Percentiles rank a stretch among this genome's conserved stretches.
These are phyloP conservation scores for Rhadina sibilatrix DNA, from an alignment of 2,113 vertebrate species.

Conservation along the genomic window DNA sequence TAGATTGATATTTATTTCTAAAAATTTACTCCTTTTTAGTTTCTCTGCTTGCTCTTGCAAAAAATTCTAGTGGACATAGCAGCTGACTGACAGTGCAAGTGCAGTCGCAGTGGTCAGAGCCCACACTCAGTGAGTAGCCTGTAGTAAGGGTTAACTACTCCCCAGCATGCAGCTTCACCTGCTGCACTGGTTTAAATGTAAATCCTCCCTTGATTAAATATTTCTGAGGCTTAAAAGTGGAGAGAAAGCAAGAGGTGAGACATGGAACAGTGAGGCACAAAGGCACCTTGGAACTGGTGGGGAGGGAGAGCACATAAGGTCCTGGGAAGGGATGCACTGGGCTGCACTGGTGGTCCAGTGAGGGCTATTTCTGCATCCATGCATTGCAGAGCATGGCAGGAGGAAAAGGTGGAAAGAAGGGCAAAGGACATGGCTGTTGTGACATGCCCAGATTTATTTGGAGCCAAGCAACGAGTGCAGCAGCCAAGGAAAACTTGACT, in stretches of 20 bases:
- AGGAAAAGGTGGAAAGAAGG: neutral
- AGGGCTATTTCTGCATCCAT: neutral
- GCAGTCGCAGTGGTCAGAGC: fast-evolving
- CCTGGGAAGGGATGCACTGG: neutral
- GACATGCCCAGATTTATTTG: neutral
- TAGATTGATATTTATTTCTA: neutral
- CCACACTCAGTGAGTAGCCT: neutral
- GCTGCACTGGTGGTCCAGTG: neutral
- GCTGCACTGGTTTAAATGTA: neutral
- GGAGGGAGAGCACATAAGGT: neutral
- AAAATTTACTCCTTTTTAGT: neutral
- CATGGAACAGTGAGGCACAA: neutral
- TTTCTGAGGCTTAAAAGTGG: neutral
- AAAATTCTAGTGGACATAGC: neutral
- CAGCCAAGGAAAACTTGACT: neutral
- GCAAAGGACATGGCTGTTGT: neutral
- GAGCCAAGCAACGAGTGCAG: neutral
- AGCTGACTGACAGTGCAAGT: neutral
- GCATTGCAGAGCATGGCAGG: neutral
- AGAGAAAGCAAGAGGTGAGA: neutral
- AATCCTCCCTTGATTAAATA: conserved; percentile 8
- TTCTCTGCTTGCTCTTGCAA: neutral
- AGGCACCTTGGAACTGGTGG: neutral
- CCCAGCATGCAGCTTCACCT: neutral
- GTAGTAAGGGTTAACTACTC: neutral